Evolutionary conservation across 2,888 invertebrate genomes (phyloP).

Genomic region (Nyleta sp.): DNA sequence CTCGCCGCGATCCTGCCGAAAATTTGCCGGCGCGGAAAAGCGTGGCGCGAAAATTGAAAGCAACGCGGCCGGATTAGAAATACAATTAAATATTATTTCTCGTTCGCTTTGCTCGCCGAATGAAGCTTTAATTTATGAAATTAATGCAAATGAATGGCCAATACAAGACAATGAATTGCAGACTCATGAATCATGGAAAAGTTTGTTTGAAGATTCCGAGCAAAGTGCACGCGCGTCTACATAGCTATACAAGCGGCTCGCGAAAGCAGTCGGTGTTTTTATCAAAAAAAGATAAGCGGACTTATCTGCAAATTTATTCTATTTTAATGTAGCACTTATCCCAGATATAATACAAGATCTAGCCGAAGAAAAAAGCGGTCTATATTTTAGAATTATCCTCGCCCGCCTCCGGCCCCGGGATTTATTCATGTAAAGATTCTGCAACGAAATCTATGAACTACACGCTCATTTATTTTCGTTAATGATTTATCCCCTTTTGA

Average conservation of each 20-base stretch:
- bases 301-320: slow-evolving; percentile 50
- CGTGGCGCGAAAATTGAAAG: background rate
- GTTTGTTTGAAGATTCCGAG: slow-evolving; percentile 36
- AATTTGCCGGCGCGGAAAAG: too few relatives aligned
- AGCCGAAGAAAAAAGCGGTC: slow-evolving; percentile 24
- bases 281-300: slow-evolving; percentile 42
- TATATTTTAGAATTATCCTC: slow-evolving; percentile 50
- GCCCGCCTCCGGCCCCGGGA: slow-evolving; percentile 9
- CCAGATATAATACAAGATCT: slow-evolving; percentile 31
- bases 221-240: slow-evolving; percentile 7
- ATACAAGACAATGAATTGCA: slow-evolving; percentile 47
- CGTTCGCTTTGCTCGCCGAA: slow-evolving; percentile 1
- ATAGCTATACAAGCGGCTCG: slow-evolving; percentile 9
- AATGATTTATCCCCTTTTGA: slow-evolving; percentile 49
- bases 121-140: slow-evolving; percentile 39
- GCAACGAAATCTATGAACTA: slow-evolving; percentile 45
- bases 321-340: slow-evolving; percentile 54
- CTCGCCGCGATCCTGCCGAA: too few relatives aligned
- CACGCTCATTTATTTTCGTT: slow-evolving; percentile 44
- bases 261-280: slow-evolving; percentile 25
- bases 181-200: slow-evolving; percentile 55
- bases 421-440: slow-evolving; percentile 57
- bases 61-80: slow-evolving; percentile 17
- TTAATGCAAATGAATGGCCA: slow-evolving; percentile 50
- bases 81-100: slow-evolving; percentile 36